Evolutionary conservation across 2,797 vertebrate genomes (phyloP).

Genomic region (Ctenochaetus hawaiiensis): DNA sequence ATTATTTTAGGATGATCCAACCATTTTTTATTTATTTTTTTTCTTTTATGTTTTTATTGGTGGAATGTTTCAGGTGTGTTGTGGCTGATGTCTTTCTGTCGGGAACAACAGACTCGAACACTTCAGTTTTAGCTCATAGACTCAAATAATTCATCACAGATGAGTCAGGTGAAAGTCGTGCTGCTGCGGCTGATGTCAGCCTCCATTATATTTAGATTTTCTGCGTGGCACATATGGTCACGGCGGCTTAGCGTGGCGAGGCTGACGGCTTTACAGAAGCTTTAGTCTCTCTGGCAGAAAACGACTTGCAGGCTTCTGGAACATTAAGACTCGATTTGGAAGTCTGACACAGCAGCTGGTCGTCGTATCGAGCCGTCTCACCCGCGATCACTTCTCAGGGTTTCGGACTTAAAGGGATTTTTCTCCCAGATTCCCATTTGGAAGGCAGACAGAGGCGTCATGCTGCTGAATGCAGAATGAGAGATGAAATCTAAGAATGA

Average conservation of each 20-base stretch:
- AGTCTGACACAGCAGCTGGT: conserved; percentile 71
- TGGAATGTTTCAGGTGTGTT: not conserved
- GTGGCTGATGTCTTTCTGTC: too few species aligned
- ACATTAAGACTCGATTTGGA: conserved; percentile 58
- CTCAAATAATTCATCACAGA: not conserved
- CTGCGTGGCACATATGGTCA: conserved; percentile 30
- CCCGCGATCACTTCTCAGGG: conserved; percentile 53
- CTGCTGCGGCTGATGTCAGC: conserved; percentile 2
- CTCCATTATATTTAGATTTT: conserved; percentile 2
- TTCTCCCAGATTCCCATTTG: conserved; percentile 64
- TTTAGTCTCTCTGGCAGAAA: conserved; percentile 51
- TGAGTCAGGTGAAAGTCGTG: conserved; percentile 3
- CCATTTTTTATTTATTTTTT: too few species aligned
- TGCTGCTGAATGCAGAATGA: conserved; percentile 63
- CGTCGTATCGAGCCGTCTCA: conserved; percentile 46
- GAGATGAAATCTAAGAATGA: conserved; percentile 1
- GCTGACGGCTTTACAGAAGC: conserved; percentile 48
- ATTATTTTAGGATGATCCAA: too few species aligned
- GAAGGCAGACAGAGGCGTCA: conserved; percentile 47
- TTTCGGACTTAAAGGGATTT: conserved; percentile 71
- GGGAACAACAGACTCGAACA: not conserved
- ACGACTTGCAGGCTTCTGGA: conserved; percentile 44
- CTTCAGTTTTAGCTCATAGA: not conserved
- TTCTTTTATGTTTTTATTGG: not conserved
- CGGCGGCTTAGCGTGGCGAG: conserved; percentile 16